Evolutionary conservation across 1,140 invertebrate genomes (phyloP), one percentile per base, ranked within the genome.

Genomic region (Drosophila athabasca): DNA sequence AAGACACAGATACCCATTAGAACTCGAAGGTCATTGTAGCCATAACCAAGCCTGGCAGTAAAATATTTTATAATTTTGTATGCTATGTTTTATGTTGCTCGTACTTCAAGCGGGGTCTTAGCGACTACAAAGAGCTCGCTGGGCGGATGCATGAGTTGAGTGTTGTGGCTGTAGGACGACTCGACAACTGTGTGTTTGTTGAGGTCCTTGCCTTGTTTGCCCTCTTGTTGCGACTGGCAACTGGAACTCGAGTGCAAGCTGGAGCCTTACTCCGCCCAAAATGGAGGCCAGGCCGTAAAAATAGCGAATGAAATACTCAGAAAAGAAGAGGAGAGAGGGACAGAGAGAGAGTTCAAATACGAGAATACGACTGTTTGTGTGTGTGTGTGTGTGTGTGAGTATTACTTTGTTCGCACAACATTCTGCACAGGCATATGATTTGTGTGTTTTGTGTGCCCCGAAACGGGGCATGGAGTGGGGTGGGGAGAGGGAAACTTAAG

Each of bases 41-140:
- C 55, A 75, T 72, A 69, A 76, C 76, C 65, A 52, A 46, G 60
- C 59, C 65, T 76, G 64, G 64, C 77, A 68, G 61, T 65, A 78
- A 85, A 87, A 87, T 85, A 82, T 75, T 87, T 82, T 87, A 87
- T 84, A 82, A 87, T 81, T 77, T 85, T 81, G 0, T 19, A 19
- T 19, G 17, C 1, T 19, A 19, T 19, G 17, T 19, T 19, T 69
- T 76, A 79, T 81, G 74, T 58, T 39, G 9, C 31, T 35, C 3
- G 31, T 75, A 64, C 78, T 74, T 70, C 61, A 53, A 69, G 69
- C 70, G 65, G 62, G 11, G 1, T 19, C 17, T 1, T 19, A 9
- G 31, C 0, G 31, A 31, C 71, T 48, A 46, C 53, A 57, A 64
- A 49, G 53, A 53, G 49, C 24, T 41, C 53, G 39, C 45, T 17